Conservation (phyloP, 2,797 vertebrate genomes). For the Microtus obscurus region DNA sequence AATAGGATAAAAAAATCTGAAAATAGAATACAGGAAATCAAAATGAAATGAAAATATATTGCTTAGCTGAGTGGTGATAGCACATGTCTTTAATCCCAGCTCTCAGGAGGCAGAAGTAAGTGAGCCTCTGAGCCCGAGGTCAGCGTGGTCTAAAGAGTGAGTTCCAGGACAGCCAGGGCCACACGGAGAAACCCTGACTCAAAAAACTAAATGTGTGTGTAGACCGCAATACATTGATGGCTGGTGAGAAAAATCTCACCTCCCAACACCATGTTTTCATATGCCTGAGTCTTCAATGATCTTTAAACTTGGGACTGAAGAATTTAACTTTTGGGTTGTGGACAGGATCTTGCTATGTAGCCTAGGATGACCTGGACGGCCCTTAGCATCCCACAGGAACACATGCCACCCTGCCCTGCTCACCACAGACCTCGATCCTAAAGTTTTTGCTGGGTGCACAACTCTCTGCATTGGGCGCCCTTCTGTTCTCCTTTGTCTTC, state of each 20-base stretch:
- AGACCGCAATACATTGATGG: neutral
- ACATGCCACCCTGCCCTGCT: neutral
- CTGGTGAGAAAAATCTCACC: neutral
- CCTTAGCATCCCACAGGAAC: neutral
- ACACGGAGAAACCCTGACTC: neutral
- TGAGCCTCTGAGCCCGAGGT: too few species aligned
- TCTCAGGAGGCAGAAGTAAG: too few species aligned
- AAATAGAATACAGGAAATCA: constrained; percentile 55
- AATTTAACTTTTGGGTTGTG: neutral
- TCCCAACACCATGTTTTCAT: neutral
- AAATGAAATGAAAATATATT: constrained; percentile 27
- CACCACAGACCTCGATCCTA: neutral
- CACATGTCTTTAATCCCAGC: neutral
- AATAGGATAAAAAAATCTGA: constrained; percentile 31
- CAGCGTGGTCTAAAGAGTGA: neutral
- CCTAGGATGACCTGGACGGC: neutral
- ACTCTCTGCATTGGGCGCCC: constrained; percentile 17
- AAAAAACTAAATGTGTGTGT: neutral
- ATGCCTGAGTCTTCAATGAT: constrained; percentile 19
- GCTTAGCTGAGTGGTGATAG: neutral
- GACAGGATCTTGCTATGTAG: neutral
- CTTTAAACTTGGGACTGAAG: constrained; percentile 3
- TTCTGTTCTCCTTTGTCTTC: constrained; percentile 28
- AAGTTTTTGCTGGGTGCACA: constrained; percentile 12
- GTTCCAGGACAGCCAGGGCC: neutral